phyloP scores from a whole-genome alignment of 2,888 invertebrate genomes.

The Lomographa bimaculata region DNA sequence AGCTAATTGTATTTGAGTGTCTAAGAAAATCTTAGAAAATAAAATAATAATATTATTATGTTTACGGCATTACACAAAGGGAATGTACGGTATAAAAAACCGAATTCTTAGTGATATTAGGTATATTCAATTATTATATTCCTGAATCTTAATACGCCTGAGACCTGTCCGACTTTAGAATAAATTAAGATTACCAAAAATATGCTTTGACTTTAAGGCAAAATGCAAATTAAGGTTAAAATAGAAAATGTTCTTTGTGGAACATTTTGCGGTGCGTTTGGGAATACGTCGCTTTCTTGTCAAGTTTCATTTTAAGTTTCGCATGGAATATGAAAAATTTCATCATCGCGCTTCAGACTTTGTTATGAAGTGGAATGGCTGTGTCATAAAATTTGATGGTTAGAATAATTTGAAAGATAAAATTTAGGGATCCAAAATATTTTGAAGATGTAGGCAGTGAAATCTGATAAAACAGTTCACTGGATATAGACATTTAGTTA shows the following conservation, averaged over 20 bases:
- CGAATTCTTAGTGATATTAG: conserved; percentile 3
- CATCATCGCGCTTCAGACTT: conserved; percentile 14
- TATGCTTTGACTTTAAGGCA: conserved; percentile 27
- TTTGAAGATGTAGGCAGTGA: no score
- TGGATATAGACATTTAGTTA: no score
- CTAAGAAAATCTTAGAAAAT: no score
- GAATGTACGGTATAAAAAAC: background rate
- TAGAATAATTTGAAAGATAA: conserved; percentile 8
- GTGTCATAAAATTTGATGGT: conserved; percentile 7
- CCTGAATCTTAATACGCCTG: conserved; percentile 31
- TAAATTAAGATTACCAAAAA: conserved; percentile 34
- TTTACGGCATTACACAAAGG: no score
- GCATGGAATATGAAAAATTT: conserved; percentile 21
- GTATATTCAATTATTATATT: conserved; percentile 22
- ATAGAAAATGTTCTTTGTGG: conserved; percentile 26
- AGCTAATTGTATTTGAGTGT: no score
- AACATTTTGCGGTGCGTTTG: conserved; percentile 22
- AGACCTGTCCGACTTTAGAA: conserved; percentile 33
- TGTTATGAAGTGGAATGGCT: conserved; percentile 10
- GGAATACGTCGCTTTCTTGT: conserved; percentile 28
- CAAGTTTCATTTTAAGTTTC: conserved; percentile 22
- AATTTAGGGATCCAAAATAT: no score
- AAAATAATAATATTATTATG: no score
- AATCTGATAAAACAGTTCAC: no score
- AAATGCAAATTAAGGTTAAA: conserved; percentile 31